Evolutionary conservation across 2,888 invertebrate species (phyloP), one percentile per base, ranked within the genome.

Genomic region (Acleris emargana): DNA sequence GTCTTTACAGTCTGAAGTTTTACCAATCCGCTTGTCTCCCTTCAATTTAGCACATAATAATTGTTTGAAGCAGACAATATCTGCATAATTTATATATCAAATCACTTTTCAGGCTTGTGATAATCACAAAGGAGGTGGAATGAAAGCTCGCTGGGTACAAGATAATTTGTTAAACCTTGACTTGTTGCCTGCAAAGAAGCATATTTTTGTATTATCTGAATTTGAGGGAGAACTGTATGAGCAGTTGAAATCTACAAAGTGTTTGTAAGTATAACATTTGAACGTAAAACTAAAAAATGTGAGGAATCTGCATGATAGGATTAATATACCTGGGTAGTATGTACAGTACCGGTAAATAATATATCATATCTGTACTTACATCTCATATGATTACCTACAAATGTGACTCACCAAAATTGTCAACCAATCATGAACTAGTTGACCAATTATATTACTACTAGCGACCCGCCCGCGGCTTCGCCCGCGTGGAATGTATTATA

Each of bases 201-300:
- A 97, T 88, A 95, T 97, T 1, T 96, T 97, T 80, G 94, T 98
- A 0, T 92, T 97, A 77, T 95, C 96, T 64, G 92, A 94, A 52
- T 98, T 98, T 87, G 93, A 94, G 71, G 97, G 97, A 13, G 88
- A 93, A 5, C 86, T 94, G 0, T 98, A 96, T 86, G 91, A 95
- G 1, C 94, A 94, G 73, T 79, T 96, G 6, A 93, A 91, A 71
- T 81, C 83, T 53, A 95, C 94, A 1, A 96, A 95, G 76, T 95
- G 96, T 76, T 89, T 96, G 95, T 96, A 93, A 94, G 96, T 94
- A 77, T 62, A 11, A 43, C 42, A 28, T 43, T 25, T 13, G 47
- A 43, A n/a, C 1, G 28, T 55, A 52, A 50, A 22, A 58, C 45
- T 58, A 17, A 59, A 38, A 58, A 16, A 43, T 16, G 3, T 16